phyloP scores from a whole-genome alignment of 2,113 vertebrate species.

The Silurus glanis region DNA sequence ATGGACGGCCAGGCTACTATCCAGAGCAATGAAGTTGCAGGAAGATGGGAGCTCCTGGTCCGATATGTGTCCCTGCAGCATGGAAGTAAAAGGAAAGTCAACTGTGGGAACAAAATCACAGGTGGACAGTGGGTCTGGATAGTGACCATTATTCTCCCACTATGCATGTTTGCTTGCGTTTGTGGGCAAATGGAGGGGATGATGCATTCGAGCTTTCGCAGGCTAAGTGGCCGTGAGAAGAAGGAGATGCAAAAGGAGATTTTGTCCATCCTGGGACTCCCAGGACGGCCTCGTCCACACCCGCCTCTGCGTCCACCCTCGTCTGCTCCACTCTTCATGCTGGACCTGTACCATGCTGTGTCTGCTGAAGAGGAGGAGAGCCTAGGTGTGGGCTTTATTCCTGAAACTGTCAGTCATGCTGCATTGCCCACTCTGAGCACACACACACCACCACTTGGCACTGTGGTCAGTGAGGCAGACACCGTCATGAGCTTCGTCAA shows the following conservation, averaged over 20 bases:
- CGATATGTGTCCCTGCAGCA: neutral
- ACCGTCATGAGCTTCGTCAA: constrained; percentile 97
- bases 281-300: constrained; percentile 76
- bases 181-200: constrained; percentile 71
- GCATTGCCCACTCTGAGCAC: constrained; percentile 79
- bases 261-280: constrained; percentile 84
- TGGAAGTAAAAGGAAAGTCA: neutral
- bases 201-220: constrained; percentile 77
- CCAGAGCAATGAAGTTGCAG: neutral
- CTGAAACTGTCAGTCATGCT: constrained; percentile 55
- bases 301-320: constrained; percentile 76
- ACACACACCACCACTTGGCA: constrained; percentile 75
- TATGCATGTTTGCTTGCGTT: constrained; percentile 62
- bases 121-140: constrained; percentile 56
- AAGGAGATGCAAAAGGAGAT: constrained; percentile 93
- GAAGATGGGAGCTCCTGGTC: constrained; percentile 1
- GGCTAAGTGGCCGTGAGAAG: constrained; percentile 83
- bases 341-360: constrained; percentile 90
- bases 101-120: constrained; percentile 35
- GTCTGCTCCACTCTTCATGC: constrained; percentile 92
- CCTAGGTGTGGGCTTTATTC: constrained; percentile 57
- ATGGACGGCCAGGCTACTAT: constrained; percentile 8
- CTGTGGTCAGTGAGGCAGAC: constrained; percentile 83
- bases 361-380: constrained; percentile 72
- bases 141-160: constrained; percentile 61